Evolutionary conservation across 2,888 invertebrate genomes (phyloP), one percentile per base, ranked within the genome.

Genomic region (Phortica okadai): DNA sequence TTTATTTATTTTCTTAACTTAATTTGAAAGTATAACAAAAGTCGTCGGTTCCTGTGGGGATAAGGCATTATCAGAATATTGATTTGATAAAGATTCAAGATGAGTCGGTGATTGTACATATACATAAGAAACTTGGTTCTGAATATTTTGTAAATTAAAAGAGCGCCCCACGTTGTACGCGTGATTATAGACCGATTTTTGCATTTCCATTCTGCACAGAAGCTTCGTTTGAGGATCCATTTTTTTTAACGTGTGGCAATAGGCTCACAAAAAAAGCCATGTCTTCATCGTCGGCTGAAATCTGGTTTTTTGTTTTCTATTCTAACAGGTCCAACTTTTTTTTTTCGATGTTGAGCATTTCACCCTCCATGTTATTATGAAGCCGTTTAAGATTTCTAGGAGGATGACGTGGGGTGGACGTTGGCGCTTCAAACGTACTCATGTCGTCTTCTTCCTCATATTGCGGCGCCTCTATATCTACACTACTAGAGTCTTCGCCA

Each of bases 301-400:
- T 69, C 72, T 41, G 70, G n/a, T 64, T 33, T 75, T 76, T 76
- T 44, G 72, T 58, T 70, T 74, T 75, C 33, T 75, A 56, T 42
- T 75, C 75, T 25, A 75, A 64, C 11, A 77, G 59, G 44, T 25
- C 66, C 56, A 75, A 41, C 59, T 77, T 74, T 11, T 67, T 77
- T 72, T 77, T 77, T 73, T 77, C 73, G 21, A 76, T 74, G 7
- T 76, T 59, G 41, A 76, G 33, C 56, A 76, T 74, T 59, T 76
- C 73, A 67, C 25, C 66, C 14, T 74, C 66, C 6, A 54, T 45
- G n/a, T 64, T 66, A 66, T 74, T 21, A 54, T 66, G 74, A 33
- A 56, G 69, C 42, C 74, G 58, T 56, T 74, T 74, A 4, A 69
- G 54, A 54, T 42, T 74, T n/a, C 21, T 67, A 56, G 44, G 62